Percentiles rank a stretch among this genome's conserved stretches.
Conservation (phyloP, 2,888 invertebrate genomes). For the Drosophila lutescens region DNA sequence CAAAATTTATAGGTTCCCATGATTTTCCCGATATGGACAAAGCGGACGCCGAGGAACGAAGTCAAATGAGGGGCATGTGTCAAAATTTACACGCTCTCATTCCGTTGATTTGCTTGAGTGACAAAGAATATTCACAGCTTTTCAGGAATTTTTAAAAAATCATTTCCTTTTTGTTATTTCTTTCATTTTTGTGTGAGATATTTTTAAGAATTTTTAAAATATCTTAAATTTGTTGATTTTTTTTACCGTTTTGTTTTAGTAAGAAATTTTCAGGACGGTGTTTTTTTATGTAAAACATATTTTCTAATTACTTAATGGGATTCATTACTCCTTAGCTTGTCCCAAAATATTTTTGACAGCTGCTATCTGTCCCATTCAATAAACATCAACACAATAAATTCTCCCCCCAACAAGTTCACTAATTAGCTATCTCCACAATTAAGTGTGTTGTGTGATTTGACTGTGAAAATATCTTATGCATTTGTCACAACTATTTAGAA, state of each 20-base stretch:
- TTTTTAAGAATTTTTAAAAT: not conserved
- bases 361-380: conserved; percentile 6
- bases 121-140: conserved; percentile 42
- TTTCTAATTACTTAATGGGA: too few species aligned
- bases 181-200: not conserved
- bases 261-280: too few species aligned
- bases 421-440: conserved; percentile 30
- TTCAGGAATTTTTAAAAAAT: conserved; percentile 24
- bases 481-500: conserved; percentile 75
- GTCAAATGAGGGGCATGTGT: conserved; percentile 64
- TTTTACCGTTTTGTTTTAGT: too few species aligned
- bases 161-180: not conserved
- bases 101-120: conserved; percentile 61
- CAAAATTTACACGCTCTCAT: conserved; percentile 74
- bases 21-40: conserved; percentile 17
- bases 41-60: conserved; percentile 6
- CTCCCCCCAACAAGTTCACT: conserved; percentile 6
- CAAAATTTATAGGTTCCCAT: conserved; percentile 42
- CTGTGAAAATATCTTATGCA: conserved; percentile 47
- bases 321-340: too few species aligned
- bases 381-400: not conserved
- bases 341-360: not conserved
- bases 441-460: conserved; percentile 42
- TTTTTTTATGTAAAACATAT: too few species aligned
- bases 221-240: too few species aligned